Percentiles rank a stretch among this genome's conserved stretches.
Evolutionary conservation across 2,888 invertebrate genomes (phyloP).

Genomic region (Lymantria dispar): DNA sequence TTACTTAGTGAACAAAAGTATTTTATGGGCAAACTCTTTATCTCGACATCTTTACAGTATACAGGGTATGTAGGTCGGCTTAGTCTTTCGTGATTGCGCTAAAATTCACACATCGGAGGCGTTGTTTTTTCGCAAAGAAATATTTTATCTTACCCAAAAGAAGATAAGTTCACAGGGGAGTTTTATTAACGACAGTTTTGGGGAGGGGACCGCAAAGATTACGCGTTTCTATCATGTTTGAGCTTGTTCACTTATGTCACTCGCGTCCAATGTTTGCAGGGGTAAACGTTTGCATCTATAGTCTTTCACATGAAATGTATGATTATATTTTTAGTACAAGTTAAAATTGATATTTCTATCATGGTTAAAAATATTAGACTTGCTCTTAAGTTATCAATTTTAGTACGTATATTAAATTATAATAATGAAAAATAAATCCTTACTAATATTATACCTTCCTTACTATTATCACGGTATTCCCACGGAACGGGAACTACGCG

Average conservation of each 20-base stretch:
- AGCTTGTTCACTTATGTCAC: conserved; percentile 55
- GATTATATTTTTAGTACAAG: no score
- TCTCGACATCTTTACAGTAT: conserved; percentile 19
- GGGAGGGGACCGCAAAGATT: conserved; percentile 55
- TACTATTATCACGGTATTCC: no score
- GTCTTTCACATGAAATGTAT: background rate
- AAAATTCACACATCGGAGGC: conserved; percentile 32
- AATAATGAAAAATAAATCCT: no score
- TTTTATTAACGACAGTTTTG: conserved; percentile 73
- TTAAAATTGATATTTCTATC: no score
- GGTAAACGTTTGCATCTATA: conserved; percentile 19
- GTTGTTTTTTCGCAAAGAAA: conserved; percentile 58
- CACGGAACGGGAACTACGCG: no score
- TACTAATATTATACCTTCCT: no score
- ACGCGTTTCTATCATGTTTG: conserved; percentile 56
- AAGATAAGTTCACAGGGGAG: conserved; percentile 62
- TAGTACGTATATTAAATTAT: no score
- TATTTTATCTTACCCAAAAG: conserved; percentile 62
- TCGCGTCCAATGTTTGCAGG: conserved; percentile 34
- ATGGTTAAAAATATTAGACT: no score
- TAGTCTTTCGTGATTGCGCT: conserved; percentile 42
- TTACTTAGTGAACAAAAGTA: conserved; percentile 4
- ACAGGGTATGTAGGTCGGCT: conserved; percentile 8
- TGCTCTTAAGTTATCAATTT: no score
- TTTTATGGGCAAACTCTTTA: conserved; percentile 15